Percentiles rank a stretch among this genome's conserved stretches.
Conservation (phyloP, 2,797 vertebrate species). For the Myotis pilosus region DNA sequence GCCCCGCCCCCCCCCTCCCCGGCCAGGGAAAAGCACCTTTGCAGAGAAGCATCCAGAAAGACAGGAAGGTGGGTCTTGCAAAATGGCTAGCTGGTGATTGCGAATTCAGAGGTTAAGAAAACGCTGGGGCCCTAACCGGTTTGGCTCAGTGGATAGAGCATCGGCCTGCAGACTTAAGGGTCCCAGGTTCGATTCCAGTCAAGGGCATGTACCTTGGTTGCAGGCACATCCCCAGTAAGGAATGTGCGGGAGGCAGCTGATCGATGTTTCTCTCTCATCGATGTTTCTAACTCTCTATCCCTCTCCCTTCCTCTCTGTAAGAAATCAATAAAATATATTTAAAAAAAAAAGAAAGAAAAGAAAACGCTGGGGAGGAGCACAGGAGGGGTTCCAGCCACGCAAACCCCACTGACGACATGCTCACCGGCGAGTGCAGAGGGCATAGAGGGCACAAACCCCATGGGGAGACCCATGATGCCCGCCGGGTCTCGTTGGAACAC, state of each 20-base stretch:
- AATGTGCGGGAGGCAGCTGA: too few species aligned
- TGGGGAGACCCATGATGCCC: rapidly evolving
- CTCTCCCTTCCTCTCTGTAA: too few species aligned
- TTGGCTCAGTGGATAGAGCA: too few species aligned
- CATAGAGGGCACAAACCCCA: rapidly evolving
- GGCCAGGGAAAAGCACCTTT: background rate
- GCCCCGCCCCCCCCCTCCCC: rapidly evolving
- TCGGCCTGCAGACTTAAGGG: too few species aligned
- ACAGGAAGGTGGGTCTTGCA: background rate
- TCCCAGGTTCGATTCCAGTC: too few species aligned
- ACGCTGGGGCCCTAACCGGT: background rate
- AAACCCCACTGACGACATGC: rapidly evolving
- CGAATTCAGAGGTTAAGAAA: slow-evolving; percentile 35
- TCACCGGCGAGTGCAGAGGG: rapidly evolving
- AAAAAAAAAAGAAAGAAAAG: background rate
- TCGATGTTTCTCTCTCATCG: too few species aligned
- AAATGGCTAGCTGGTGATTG: background rate
- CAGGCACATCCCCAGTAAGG: too few species aligned
- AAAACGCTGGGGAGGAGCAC: background rate
- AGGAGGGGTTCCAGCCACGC: rapidly evolving
- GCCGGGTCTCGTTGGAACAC: background rate
- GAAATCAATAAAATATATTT: too few species aligned
- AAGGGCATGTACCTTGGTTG: too few species aligned
- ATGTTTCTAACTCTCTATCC: too few species aligned
- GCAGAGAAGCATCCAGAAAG: background rate